Evolutionary conservation across 1,140 invertebrate genomes (phyloP).

Genomic region (Drosophila ananassae): DNA sequence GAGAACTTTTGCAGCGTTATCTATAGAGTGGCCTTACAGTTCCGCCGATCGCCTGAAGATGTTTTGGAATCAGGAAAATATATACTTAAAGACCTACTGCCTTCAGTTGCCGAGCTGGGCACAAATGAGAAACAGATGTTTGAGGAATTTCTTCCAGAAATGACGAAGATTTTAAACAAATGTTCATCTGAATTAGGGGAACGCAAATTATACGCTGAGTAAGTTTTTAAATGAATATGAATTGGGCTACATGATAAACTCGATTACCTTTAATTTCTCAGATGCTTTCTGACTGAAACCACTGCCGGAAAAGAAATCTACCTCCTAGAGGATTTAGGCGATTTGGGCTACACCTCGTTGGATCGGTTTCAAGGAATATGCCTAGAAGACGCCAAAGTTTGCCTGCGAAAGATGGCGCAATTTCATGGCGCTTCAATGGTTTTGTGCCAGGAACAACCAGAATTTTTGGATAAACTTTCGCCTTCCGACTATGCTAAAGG

Average conservation of each 20-base stretch:
- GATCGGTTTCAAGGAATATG: constrained; percentile 49
- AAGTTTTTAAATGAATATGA: constrained; percentile 8
- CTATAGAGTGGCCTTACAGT: constrained; percentile 53
- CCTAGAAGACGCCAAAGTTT: constrained; percentile 39
- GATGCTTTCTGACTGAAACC: constrained; percentile 44
- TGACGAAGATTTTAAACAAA: constrained; percentile 39
- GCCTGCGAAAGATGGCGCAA: constrained; percentile 63
- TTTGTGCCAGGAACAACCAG: constrained; percentile 30
- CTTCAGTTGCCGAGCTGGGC: constrained; percentile 47
- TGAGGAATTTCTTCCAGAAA: constrained; percentile 54
- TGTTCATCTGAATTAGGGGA: constrained; percentile 6
- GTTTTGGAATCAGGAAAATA: constrained; percentile 32
- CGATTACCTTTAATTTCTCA: constrained; percentile 1
- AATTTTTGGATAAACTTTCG: constrained; percentile 28
- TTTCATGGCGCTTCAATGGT: constrained; percentile 73
- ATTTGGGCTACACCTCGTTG: constrained; percentile 32
- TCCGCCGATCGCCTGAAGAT: constrained; percentile 29
- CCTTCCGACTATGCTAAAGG: constrained; percentile 49
- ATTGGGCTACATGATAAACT: neutral
- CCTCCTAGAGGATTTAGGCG: constrained; percentile 65
- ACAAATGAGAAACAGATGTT: constrained; percentile 60
- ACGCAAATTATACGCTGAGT: constrained; percentile 58
- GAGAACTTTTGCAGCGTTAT: constrained; percentile 73
- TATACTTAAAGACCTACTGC: constrained; percentile 62
- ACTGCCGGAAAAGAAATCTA: constrained; percentile 45